Percentiles rank a stretch among this genome's conserved stretches.
These are phyloP conservation scores for Dasyurus viverrinus DNA, from an alignment of 2,113 vertebrate species.

Conservation along the genomic window DNA sequence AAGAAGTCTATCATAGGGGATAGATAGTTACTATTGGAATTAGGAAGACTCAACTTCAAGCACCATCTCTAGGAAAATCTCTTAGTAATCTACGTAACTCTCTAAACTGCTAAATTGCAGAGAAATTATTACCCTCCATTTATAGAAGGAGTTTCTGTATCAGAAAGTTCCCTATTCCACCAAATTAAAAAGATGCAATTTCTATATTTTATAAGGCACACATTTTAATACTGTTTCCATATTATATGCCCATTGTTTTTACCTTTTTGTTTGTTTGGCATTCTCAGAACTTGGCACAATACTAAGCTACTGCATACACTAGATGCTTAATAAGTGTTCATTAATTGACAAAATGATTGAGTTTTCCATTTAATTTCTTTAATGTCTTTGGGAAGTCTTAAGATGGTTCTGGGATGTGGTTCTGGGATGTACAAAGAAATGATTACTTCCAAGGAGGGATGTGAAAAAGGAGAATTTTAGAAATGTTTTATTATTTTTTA, in stretches of 20 bases:
- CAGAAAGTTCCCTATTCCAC: too few species aligned
- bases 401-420: not conserved
- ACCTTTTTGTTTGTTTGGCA: not conserved
- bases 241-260: not conserved
- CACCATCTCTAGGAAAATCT: too few species aligned
- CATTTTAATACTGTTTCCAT: not conserved
- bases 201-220: not conserved
- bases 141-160: not conserved
- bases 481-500: not conserved
- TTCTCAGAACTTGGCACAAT: not conserved
- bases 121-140: not conserved
- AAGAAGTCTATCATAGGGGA: too few species aligned
- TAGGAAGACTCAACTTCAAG: too few species aligned
- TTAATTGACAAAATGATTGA: not conserved
- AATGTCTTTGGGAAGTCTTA: not conserved
- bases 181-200: not conserved
- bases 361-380: not conserved
- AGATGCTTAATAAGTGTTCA: not conserved
- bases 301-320: not conserved
- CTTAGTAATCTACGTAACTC: too few species aligned
- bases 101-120: not conserved
- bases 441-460: too few species aligned
- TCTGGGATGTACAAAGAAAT: not conserved
- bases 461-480: too few species aligned
- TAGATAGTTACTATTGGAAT: too few species aligned